Evolutionary conservation across 2,888 invertebrate species (phyloP), one percentile per base, ranked within the genome.

Genomic region (Metalampra italica): DNA sequence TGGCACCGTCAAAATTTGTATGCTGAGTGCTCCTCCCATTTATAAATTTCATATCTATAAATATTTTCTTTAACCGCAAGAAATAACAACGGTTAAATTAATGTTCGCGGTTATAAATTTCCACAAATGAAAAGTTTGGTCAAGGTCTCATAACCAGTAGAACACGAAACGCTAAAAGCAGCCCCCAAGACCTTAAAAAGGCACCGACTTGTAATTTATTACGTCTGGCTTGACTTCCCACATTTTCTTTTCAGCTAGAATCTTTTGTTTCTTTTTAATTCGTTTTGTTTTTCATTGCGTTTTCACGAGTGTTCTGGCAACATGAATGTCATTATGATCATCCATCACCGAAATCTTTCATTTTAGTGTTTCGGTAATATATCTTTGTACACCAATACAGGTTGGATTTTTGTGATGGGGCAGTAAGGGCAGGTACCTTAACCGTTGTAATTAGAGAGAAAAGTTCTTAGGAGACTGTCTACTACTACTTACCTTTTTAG

Each of bases 181-280:
- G 29, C n/a, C 29, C n/a, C 41, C 7, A n/a, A 14, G n/a, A 42
- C 44, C 51, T 57, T 52, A 48, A 50, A 42, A 47, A 55, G 57
- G 47, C 54, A 58, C 46, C 60, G 53, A 54, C 52, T 54, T 53
- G 70, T 75, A 71, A 78, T 78, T 79, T 77, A 75, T 78, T 49
- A 65, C 68, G 71, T 72, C 74, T 71, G 62, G 64, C 68, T 72
- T 71, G 66, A 59, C 57, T 65, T 64, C 67, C 57, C 56, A 57
- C 51, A 53, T 49, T 51, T 61, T 61, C 53, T 45, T 60, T 60
- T 63, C 52, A 49, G 51, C 57, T 55, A 52, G 49, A 37, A 43
- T 54, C 60, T 55, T 53, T 51, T 63, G 59, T 55, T 55, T 45
- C 45, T 38, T 39, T 36, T 43, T 46, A 42, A 12, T 39, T 37